phyloP scores from a whole-genome alignment of 1,140 invertebrate genomes.

The Drosophila bipectinata region DNA sequence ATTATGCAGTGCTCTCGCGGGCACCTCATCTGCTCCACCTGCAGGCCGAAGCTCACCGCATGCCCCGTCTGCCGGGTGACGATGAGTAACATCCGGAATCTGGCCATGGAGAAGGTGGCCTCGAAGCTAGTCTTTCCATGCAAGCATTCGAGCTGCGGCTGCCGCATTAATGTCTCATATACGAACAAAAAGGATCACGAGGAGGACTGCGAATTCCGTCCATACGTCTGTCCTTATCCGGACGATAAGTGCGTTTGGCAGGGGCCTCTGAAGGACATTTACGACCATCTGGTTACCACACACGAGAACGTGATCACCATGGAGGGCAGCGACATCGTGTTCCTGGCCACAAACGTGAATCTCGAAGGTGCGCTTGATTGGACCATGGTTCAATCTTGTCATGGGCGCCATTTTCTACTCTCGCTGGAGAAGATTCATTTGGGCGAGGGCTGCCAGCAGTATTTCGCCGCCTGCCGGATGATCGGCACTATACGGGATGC shows the following conservation, averaged over 20 bases:
- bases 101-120: constrained; percentile 99
- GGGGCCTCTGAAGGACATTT: constrained; percentile 95
- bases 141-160: constrained; percentile 98
- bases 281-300: constrained; percentile 97
- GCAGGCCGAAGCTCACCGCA: constrained; percentile 96
- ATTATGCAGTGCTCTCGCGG: constrained; percentile 95
- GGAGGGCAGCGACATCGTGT: constrained; percentile 98
- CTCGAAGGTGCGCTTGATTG: constrained; percentile 99
- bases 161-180: constrained; percentile 93
- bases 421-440: constrained; percentile 99
- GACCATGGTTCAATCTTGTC: constrained; percentile 99
- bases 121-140: constrained; percentile 99
- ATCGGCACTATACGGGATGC: constrained; percentile 99
- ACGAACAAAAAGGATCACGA: constrained; percentile 99
- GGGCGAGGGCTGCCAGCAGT: constrained; percentile 98
- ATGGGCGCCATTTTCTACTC: constrained; percentile 99
- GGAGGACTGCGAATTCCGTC: constrained; percentile 98
- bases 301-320: constrained; percentile 99
- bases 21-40: constrained; percentile 95
- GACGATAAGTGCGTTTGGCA: constrained; percentile 99
- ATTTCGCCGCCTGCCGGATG: constrained; percentile 99
- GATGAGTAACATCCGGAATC: constrained; percentile 97
- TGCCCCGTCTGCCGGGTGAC: constrained; percentile 99
- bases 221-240: constrained; percentile 99
- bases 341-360: constrained; percentile 99